A percentile compares a stretch with the other conserved stretches of the same genome.
phyloP scores from a whole-genome alignment of 2,113 vertebrate species.

The Calypte anna region DNA sequence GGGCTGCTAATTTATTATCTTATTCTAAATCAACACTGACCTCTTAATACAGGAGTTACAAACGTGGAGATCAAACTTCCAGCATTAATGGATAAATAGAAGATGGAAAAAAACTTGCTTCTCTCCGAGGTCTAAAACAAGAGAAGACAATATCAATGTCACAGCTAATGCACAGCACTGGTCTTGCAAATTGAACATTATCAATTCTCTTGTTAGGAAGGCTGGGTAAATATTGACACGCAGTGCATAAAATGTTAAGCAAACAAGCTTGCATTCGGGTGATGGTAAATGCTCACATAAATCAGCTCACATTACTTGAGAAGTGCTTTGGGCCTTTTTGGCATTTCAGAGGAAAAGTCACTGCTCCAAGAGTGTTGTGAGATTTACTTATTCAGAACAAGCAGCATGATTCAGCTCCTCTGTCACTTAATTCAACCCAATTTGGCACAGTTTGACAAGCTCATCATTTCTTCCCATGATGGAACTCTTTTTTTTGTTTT shows the following conservation, averaged over 20 bases:
- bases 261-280: conserved; percentile 40
- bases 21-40: conserved; percentile 76
- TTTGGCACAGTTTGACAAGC: conserved; percentile 52
- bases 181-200: conserved; percentile 43
- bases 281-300: conserved; percentile 45
- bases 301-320: background rate
- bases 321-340: background rate
- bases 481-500: background rate
- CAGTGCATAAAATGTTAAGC: conserved; percentile 51
- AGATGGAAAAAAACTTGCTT: conserved; percentile 96
- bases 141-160: conserved; percentile 44
- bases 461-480: conserved; percentile 37
- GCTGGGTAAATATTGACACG: conserved; percentile 37
- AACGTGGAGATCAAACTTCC: conserved; percentile 95
- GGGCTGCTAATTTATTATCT: conserved; percentile 10
- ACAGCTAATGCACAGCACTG: background rate
- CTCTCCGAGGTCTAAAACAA: conserved; percentile 85
- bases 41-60: conserved; percentile 92
- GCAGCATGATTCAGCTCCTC: conserved; percentile 50
- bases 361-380: background rate
- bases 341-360: conserved; percentile 41
- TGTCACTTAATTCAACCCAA: conserved; percentile 62
- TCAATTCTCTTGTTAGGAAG: conserved; percentile 36
- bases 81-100: conserved; percentile 97
- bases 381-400: conserved; percentile 58